phyloP scores from a whole-genome alignment of 1,140 invertebrate genomes.

The Lepidurus apus region DNA sequence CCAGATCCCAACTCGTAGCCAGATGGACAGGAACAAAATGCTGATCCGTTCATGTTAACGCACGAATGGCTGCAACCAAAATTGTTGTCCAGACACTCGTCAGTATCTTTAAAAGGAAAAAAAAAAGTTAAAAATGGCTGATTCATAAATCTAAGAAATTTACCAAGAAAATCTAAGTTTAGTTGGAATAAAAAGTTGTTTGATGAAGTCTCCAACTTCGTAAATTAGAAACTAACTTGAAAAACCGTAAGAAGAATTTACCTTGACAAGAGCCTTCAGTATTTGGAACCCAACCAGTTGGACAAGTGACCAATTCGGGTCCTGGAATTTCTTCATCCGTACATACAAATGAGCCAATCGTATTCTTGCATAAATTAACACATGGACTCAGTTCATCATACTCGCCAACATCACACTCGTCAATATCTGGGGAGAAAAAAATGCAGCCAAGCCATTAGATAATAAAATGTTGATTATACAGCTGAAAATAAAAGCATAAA shows the following conservation, averaged over 20 bases:
- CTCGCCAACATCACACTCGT: slow-evolving; percentile 40
- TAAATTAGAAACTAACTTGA: too few relatives aligned
- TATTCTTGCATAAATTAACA: slow-evolving; percentile 44
- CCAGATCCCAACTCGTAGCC: slow-evolving; percentile 45
- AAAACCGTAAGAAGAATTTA: slow-evolving; percentile 34
- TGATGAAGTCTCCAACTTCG: too few relatives aligned
- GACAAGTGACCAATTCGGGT: slow-evolving; percentile 44
- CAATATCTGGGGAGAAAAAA: slow-evolving; percentile 40
- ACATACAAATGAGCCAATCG: slow-evolving; percentile 41
- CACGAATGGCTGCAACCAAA: slow-evolving; percentile 56
- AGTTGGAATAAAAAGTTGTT: too few relatives aligned
- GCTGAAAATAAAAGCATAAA: neutral
- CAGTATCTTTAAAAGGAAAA: slow-evolving; percentile 44
- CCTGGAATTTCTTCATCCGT: slow-evolving; percentile 43
- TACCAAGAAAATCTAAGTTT: neutral
- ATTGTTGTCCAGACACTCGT: slow-evolving; percentile 53
- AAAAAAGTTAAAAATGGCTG: neutral
- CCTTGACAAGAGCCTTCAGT: slow-evolving; percentile 48
- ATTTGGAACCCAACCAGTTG: slow-evolving; percentile 19
- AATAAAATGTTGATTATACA: neutral
- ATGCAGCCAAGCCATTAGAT: slow-evolving; percentile 1
- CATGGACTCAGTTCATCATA: slow-evolving; percentile 32
- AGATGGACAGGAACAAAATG: slow-evolving; percentile 58
- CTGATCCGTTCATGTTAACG: slow-evolving; percentile 46
- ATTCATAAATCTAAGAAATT: neutral